Base-by-base conservation (phyloP, 2,888 invertebrate genomes). In the Amphipoea lucens region DNA sequence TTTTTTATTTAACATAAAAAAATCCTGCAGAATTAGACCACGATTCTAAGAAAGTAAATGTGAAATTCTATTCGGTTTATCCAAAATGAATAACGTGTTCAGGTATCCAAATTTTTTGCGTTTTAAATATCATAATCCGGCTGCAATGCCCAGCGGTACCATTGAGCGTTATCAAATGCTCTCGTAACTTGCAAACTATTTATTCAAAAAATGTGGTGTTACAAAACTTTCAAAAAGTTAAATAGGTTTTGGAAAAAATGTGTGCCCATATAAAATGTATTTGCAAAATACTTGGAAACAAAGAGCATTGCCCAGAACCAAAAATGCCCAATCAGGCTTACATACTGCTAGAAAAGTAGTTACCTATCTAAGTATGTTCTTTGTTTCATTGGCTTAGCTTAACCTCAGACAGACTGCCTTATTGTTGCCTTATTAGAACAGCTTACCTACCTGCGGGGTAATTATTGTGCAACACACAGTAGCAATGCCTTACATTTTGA, bases 151-250 rank as follows among this genome's bases (percentile, higher is more conserved):
- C 63, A 63, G 72, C 40, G 9, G 54, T 57, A 71, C 40, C 57
- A 83, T 63, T 60, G 54, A 40, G n/a, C 36, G 78, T 78, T 65
- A 78, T 83, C 72, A 82, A 78, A 78, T 83, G 51, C 72, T 83
- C 51, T 65, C 54, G 57, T 63, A 72, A 51, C 29, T 69, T 36
- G 36, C 11, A 40, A 69, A 78, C 36, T 29, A 40, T 48, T 66
- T 76, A 29, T 78, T 48, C 0, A 20, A 65, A 76, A 82, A 69
- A 65, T 40, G 5, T 45, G 42, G 6, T 63, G 4, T 51, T 14
- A 36, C 7, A 36, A 66, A 82, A 65, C 48, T 4, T 57, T 80
- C 6, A 54, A 51, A 81, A 60, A 1, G 23, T 3, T 5, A 65
- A 17, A 57, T 57, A 40, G 65, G 29, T 71, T n/a, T 60, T 29